Base-by-base conservation (phyloP, 2,113 vertebrate genomes). In the Caretta caretta region DNA sequence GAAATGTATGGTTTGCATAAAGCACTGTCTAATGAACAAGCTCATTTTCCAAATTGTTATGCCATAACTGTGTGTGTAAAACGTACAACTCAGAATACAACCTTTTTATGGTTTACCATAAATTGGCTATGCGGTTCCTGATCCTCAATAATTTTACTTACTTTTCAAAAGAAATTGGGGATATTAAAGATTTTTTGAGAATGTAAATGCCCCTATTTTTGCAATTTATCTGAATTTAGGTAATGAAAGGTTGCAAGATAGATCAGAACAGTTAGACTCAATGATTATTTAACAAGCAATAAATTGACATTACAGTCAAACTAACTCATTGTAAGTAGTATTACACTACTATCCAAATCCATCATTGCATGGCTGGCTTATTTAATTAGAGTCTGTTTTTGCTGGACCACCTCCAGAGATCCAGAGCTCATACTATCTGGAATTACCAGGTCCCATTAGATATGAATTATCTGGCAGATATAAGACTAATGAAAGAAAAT, bases 311-410 rank as follows among this genome's bases (percentile, higher is more conserved):
- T 89, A 35, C 90, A 65, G 81, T 91, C 92, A 86, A 93, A 94
- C 42, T 8, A 51, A 80, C 86, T 89, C 86, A 62, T 93, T 92
- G 85, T 94, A 95, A 87, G 84, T 93, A 98, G 95, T 87, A 83
- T 93, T 95, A 87, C 92, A 97, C 94, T 93, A 90, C 94, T 98
- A 96, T 96, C 95, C 93, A 95, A 97, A 97, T 94, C 81, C 48
- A 93, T 96, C 2, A 0, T 87, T 96, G 95, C 94, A 95, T 90
- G 94, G 86, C 88, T 2, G 22, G 87, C 93, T 98, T 98, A 97
- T 97, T 97, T 98, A 96, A 97, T 98, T 97, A 97, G 96, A 97
- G 97, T 96, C 95, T 86, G 53, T 94, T 95, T 95, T 90, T 86
- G 93, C 95, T 98, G 97, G 98, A 96, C 14, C 2, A 27, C 87